Conservation (phyloP, 1,140 invertebrate genomes). For the Cepaea nemoralis region DNA sequence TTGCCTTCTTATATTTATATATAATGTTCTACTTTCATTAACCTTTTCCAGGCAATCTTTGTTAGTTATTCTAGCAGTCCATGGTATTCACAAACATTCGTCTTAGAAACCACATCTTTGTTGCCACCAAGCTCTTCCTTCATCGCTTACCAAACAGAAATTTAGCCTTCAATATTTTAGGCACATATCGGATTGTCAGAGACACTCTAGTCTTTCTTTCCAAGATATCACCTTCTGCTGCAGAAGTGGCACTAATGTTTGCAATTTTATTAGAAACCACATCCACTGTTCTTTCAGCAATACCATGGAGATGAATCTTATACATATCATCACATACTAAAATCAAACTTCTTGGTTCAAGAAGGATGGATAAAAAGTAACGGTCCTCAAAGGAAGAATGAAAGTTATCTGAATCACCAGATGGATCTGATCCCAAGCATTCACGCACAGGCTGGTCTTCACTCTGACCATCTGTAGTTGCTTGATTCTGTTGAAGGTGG, state of each 20-base stretch:
- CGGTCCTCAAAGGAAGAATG: slow-evolving; percentile 61
- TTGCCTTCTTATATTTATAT: no score
- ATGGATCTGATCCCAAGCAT: neutral
- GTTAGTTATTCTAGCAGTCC: no score
- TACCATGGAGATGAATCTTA: slow-evolving; percentile 88
- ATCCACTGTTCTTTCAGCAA: slow-evolving; percentile 83
- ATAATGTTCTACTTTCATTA: no score
- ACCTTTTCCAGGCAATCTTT: no score
- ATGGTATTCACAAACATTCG: no score
- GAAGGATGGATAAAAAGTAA: slow-evolving; percentile 77
- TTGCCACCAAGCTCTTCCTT: no score
- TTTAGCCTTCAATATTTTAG: slow-evolving; percentile 84
- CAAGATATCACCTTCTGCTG: slow-evolving; percentile 70
- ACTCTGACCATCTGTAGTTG: neutral
- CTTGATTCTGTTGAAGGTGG: slow-evolving; percentile 45
- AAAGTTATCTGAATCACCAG: slow-evolving; percentile 38
- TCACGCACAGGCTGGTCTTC: neutral
- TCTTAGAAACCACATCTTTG: no score
- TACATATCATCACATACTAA: slow-evolving; percentile 89
- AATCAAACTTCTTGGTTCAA: slow-evolving; percentile 90
- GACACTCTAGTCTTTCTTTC: slow-evolving; percentile 84
- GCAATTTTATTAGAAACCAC: slow-evolving; percentile 77
- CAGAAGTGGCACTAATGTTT: slow-evolving; percentile 76
- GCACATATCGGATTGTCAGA: slow-evolving; percentile 93
- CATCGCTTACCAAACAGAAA: slow-evolving; percentile 66